Base-by-base conservation (phyloP, 2,888 invertebrate species). In the Caenorhabditis japonica region DNA sequence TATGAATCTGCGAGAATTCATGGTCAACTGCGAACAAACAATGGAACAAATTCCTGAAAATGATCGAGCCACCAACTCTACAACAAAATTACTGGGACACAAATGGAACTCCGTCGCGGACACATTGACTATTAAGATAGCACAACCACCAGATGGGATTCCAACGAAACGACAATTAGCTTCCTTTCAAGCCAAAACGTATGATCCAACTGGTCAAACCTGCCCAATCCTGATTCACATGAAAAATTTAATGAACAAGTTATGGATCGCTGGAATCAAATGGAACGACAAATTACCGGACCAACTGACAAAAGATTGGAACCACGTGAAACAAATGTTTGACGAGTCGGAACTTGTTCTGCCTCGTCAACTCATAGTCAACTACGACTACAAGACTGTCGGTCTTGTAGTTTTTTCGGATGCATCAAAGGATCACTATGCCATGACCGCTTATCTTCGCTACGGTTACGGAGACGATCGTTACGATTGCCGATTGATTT, bases 191-290 rank as follows among this genome's bases (percentile, higher is more conserved):
- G n/a, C n/a, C n/a, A n/a, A n/a, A n/a, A n/a, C n/a, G n/a, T n/a
- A 60, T 47, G 79, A 76, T 34, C 76, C 75, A 1, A 13, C 38
- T 8, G 74, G 76, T 10, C 7, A 56, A 12, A 1, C 55, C 0
- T 4, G 51, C 0, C 78, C 78, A 1, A 21, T 70, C 1, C n/a
- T 59, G 0, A 44, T 76, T 0, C 25, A 25, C 1, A 21, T 36
- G 7, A 70, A 71, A n/a, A 0, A 21, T 0, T 62, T 76, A 5
- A 13, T 58, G 0, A 44, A 70, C 21, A 33, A 44, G n/a, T 7
- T 76, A 1, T 68, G 62, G 51, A 1, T 30, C 3, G 8, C 30
- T 2, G 10, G 33, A 0, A 0, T 34, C 12, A 12, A 4, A 4
- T 79, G 76, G 76, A 62, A 74, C 5, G 33, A 51, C 0, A 15